Conservation (phyloP, 2,888 invertebrate species). For the Mechanitis mazaeus region DNA sequence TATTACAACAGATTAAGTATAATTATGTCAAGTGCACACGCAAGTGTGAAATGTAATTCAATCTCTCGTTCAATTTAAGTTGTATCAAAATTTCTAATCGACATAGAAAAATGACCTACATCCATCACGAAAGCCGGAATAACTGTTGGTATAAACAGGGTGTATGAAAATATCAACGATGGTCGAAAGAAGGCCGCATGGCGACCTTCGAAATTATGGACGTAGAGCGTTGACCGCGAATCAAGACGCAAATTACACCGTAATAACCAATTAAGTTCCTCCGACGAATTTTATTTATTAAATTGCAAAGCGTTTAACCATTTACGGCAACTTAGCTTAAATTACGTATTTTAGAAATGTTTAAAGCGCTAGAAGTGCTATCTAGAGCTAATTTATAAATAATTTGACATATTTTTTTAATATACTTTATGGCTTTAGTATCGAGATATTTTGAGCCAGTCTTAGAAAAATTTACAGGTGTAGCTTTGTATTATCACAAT, state of each 20-base stretch:
- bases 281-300: slow-evolving; percentile 9
- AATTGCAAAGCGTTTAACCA: not conserved
- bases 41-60: slow-evolving; percentile 29
- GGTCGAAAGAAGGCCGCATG: slow-evolving; percentile 69
- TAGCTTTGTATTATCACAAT: no score
- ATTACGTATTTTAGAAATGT: no score
- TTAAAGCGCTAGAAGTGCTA: no score
- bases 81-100: slow-evolving; percentile 54
- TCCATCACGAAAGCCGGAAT: slow-evolving; percentile 68
- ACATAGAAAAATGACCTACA: slow-evolving; percentile 71
- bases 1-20: slow-evolving; percentile 23
- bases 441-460: no score
- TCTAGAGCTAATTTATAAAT: no score
- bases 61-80: slow-evolving; percentile 32
- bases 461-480: no score
- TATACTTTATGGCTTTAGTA: no score
- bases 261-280: slow-evolving; percentile 26
- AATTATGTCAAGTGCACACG: slow-evolving; percentile 31
- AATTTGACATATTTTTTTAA: no score
- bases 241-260: slow-evolving; percentile 25
- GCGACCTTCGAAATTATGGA: slow-evolving; percentile 70
- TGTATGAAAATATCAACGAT: slow-evolving; percentile 51
- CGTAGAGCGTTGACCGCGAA: slow-evolving; percentile 62
- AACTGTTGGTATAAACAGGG: slow-evolving; percentile 71
- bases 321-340: not conserved